Evolutionary conservation across 1,140 invertebrate genomes (phyloP), one percentile per base, ranked within the genome.

Genomic region (Phortica variegata): DNA sequence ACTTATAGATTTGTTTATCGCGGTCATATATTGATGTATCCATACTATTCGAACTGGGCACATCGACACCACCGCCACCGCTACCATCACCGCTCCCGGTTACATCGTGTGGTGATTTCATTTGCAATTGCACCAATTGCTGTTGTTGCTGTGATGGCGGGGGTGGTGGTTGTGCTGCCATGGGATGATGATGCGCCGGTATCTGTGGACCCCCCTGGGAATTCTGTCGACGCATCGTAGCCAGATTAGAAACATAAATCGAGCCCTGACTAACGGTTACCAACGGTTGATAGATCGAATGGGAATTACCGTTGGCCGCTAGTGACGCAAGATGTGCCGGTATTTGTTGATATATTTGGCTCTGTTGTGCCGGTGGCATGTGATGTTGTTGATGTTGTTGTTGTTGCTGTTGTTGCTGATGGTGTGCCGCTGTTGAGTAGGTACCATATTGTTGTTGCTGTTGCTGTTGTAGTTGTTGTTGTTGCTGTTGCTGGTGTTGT

Each of bases 1-100:
- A 76, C 42, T 75, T 75, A 40, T 76, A 76, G 37, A 76, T 73
- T 41, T 74, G 71, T 56, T 76, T 76, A 12, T 76, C 74, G n/a
- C 74, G 71, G 43, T 76, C 73, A 12, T 72, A 75, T 26, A 76
- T 76, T 15, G 59, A 49, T 43, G 51, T 56, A 45, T 76, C 73
- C 39, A 71, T 66, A 4, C 37, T 31, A 40, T 49, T 49, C 21
- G 58, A 52, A 44, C 59, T 49, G 3, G 74, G 56, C 49, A 69
- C 41, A 54, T 68, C 39, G 50, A 56, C 38, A 63, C 53, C 36
- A 59, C 61, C 37, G 56, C 62, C 46, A 63, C 49, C 33, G 63
- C 62, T 10, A 26, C 23, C 23, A 26, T 10, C 23, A 26, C 23
- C 23, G 10, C 23, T n/a, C n/a, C n/a, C n/a, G n/a, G n/a, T n/a